Evolutionary conservation across 53 echinoderm and acorn worm genomes (phyloP).

Genomic region (Antedon mediterranea): DNA sequence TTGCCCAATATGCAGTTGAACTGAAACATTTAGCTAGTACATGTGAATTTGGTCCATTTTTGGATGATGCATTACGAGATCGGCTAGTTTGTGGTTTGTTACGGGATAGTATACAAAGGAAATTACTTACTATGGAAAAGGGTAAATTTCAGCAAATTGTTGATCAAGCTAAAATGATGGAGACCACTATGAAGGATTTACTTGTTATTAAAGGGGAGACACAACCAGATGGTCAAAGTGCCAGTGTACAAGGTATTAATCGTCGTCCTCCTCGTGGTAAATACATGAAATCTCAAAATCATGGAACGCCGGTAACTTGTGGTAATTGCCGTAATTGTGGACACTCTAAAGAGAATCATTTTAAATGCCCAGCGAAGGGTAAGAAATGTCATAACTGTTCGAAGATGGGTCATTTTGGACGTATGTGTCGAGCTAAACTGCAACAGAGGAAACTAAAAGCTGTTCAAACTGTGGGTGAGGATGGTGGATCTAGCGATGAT

Average conservation of each 20-base stretch:
- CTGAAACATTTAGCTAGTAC: slow-evolving; percentile 10
- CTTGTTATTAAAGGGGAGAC: neutral
- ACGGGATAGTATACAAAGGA: neutral
- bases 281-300: neutral
- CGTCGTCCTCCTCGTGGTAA: neutral
- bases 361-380: neutral
- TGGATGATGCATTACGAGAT: slow-evolving; percentile 15
- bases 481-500: neutral
- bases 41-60: slow-evolving; percentile 7
- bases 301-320: neutral
- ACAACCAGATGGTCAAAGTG: neutral
- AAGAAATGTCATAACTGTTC: neutral
- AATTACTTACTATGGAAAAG: slow-evolving; percentile 5
- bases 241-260: neutral
- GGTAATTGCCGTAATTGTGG: neutral
- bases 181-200: slow-evolving; percentile 2
- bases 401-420: neutral
- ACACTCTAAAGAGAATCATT: no score
- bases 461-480: neutral
- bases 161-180: slow-evolving; percentile 6
- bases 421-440: neutral
- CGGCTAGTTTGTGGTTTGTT: slow-evolving; percentile 6
- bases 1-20: slow-evolving; percentile 6
- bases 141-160: slow-evolving; percentile 2
- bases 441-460: neutral